These are phyloP conservation scores for Ormyrus rosae DNA, from an alignment of 2,888 invertebrate species.

Conservation along the genomic window DNA sequence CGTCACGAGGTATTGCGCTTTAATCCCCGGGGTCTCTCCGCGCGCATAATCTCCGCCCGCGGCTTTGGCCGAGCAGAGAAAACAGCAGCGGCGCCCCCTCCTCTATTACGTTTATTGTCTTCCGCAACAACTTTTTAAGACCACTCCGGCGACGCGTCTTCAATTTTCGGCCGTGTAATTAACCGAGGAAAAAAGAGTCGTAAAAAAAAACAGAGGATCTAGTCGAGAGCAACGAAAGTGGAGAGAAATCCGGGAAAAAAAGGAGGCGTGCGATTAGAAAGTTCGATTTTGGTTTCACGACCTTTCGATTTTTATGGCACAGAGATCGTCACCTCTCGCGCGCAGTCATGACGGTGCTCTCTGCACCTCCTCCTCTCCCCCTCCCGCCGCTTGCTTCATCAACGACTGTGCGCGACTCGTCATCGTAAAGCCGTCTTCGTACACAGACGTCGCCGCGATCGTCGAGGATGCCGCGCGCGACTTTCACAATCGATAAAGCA, in stretches of 20 bases:
- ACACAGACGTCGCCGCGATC: not conserved
- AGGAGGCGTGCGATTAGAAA: slow-evolving; percentile 39
- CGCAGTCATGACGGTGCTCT: not conserved
- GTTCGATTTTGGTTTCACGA: slow-evolving; percentile 42
- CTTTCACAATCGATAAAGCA: slow-evolving; percentile 50
- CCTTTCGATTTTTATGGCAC: slow-evolving; percentile 27
- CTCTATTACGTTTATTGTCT: slow-evolving; percentile 27
- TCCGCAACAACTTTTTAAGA: slow-evolving; percentile 2
- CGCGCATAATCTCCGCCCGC: slow-evolving; percentile 12
- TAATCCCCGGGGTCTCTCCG: slow-evolving; percentile 16
- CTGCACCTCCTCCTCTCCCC: not conserved
- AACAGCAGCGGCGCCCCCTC: not conserved
- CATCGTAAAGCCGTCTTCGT: not conserved
- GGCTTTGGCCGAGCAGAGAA: not conserved
- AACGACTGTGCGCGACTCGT: not conserved
- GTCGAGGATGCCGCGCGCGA: not conserved
- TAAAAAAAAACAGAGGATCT: not conserved
- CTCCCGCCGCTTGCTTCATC: slow-evolving; percentile 11
- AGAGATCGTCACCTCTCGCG: not conserved
- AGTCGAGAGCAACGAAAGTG: slow-evolving; percentile 1
- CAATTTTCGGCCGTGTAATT: no score
- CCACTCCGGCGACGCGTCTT: no score
- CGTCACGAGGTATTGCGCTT: slow-evolving; percentile 27
- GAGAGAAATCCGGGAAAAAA: not conserved
- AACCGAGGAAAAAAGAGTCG: not conserved